A percentile compares a stretch with the other conserved stretches of the same genome.
Conservation (phyloP, 2,888 invertebrate species). For the Pheosia gnoma region DNA sequence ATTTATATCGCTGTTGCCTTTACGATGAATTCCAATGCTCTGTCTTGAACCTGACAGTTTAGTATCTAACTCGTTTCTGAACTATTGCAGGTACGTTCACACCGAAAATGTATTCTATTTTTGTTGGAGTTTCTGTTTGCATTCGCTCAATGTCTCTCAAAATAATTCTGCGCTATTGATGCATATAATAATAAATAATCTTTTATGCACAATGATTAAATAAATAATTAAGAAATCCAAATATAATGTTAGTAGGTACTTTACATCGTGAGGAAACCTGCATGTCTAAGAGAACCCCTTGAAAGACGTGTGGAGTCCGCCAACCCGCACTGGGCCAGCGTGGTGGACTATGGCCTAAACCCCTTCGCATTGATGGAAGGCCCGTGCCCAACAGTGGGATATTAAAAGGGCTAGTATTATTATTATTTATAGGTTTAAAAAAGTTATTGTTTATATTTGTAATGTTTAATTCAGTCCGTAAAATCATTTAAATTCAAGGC, state of each 20-base stretch:
- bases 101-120: background rate
- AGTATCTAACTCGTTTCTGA: slow-evolving; percentile 13
- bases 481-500: background rate
- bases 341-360: too few species aligned
- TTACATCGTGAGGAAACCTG: too few species aligned
- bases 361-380: too few species aligned
- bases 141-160: background rate
- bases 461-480: background rate
- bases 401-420: too few species aligned
- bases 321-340: too few species aligned
- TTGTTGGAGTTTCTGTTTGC: background rate
- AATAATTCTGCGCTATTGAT: background rate
- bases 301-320: too few species aligned
- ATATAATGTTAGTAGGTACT: too few species aligned
- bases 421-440: too few species aligned
- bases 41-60: slow-evolving; percentile 21
- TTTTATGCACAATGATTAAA: background rate
- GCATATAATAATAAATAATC: background rate
- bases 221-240: too few species aligned
- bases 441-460: too few species aligned
- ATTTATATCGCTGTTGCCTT: slow-evolving; percentile 42
- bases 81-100: background rate
- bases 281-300: too few species aligned
- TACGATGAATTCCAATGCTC: slow-evolving; percentile 24
- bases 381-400: too few species aligned